Base-by-base conservation (phyloP, 1,140 invertebrate species). In the Drosophila willistoni region DNA sequence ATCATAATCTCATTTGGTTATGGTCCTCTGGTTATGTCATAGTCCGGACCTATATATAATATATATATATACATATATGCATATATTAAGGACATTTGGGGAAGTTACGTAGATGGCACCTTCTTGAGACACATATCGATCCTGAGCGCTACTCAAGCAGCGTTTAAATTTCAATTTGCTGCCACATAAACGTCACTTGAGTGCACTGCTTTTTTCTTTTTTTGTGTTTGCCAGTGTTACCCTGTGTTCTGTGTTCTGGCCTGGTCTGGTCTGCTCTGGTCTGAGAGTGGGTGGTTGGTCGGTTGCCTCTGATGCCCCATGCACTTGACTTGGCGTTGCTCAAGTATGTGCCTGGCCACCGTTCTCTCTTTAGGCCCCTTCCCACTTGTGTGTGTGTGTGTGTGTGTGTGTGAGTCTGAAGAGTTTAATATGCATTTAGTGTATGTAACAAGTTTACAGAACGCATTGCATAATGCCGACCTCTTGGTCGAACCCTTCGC, bases 391-490 rank as follows among this genome's bases (percentile, higher is more conserved):
- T 17, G 41, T 54, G 36, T 71, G 67, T n/a, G n/a, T n/a, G n/a
- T n/a, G n/a, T 39, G 6, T 55, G 51, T 17, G 41, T 54, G 36
- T 71, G 67, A 57, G 65, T 64, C 67, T 89, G 65, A 87, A 87
- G 84, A 89, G 83, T 89, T 87, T 87, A 87, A 87, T 87, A 87
- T 87, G 83, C 83, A 89, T 87, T 87, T 87, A 87, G 83, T 89
- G 84, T 77, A 71, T 82, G 79, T 87, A 79, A 82, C 76, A 87
- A 86, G 82, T 85, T 78, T 85, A 76, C 71, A 70, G 68, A 81
- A 69, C 47, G 68, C 81, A 51, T 85, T 85, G 67, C 79, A 83
- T 83, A 82, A 87, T 62, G 41, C 54, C 55, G 29, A 47, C 39
- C 57, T 51, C 44, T 51, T 51, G 44, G 10, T 5, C 36, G 44